Evolutionary conservation across 2,888 invertebrate genomes (phyloP).

Genomic region (Nasonovia ribisnigri): DNA sequence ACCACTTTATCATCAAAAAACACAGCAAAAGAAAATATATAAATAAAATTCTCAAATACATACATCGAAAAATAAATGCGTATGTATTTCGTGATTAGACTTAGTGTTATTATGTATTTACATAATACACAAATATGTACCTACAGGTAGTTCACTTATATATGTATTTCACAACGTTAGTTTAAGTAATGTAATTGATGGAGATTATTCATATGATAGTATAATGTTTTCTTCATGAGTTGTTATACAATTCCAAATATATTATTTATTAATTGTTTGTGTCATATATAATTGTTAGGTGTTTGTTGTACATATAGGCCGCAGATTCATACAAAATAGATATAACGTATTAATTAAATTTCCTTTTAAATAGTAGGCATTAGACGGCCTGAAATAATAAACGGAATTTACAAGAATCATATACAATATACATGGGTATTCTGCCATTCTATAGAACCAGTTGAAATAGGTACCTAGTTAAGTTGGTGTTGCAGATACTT

Average conservation of each 20-base stretch:
- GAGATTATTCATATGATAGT: background rate
- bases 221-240: background rate
- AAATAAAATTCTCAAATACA: background rate
- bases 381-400: background rate
- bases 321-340: slow-evolving; percentile 17
- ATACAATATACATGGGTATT: background rate
- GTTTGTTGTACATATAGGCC: background rate
- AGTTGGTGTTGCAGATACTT: background rate
- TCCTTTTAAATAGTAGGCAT: background rate
- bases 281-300: slow-evolving; percentile 19
- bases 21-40: background rate
- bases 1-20: background rate
- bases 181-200: background rate
- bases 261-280: background rate
- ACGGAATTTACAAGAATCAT: slow-evolving; percentile 52
- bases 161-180: background rate
- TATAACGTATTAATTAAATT: slow-evolving; percentile 35
- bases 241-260: background rate
- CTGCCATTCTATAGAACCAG: slow-evolving; percentile 41
- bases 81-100: background rate
- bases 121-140: background rate
- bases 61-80: background rate
- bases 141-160: slow-evolving; percentile 67
- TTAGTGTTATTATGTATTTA: background rate
- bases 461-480: background rate